Conservation (phyloP, 1,140 invertebrate species). For the Laodelphax striatellus region DNA sequence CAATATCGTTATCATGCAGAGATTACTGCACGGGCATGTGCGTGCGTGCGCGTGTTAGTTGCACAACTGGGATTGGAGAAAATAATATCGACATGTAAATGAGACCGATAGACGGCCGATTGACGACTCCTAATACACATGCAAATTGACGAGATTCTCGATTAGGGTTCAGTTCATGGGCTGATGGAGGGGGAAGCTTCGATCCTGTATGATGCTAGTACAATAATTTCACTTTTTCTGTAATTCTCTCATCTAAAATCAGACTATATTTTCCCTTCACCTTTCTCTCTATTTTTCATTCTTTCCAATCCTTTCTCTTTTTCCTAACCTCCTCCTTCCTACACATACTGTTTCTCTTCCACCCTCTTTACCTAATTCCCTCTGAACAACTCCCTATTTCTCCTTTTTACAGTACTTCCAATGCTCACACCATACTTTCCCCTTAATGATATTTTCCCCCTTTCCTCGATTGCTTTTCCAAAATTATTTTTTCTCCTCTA, state of each 20-base stretch:
- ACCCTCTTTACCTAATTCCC: not conserved
- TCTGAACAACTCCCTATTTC: too few relatives aligned
- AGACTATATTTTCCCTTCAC: not conserved
- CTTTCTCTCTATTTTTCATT: not conserved
- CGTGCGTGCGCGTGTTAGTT: not conserved
- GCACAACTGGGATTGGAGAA: constrained; percentile 5
- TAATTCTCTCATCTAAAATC: too few relatives aligned
- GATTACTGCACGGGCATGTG: too few relatives aligned
- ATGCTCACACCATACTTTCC: too few relatives aligned
- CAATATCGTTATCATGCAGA: too few relatives aligned
- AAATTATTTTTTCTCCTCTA: not conserved
- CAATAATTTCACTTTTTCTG: too few relatives aligned
- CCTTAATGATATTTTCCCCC: too few relatives aligned
- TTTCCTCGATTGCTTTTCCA: too few relatives aligned
- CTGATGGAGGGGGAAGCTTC: too few relatives aligned
- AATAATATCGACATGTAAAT: constrained; percentile 23
- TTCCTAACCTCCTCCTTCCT: not conserved
- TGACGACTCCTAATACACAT: constrained; percentile 23
- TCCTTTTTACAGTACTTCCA: too few relatives aligned
- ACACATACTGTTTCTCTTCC: not conserved
- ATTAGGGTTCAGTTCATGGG: constrained; percentile 11
- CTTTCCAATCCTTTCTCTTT: too few relatives aligned
- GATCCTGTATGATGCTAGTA: too few relatives aligned
- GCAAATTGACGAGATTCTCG: constrained; percentile 23
- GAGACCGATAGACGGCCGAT: constrained; percentile 19